These are phyloP conservation scores for Merodon equestris DNA, from an alignment of 2,888 invertebrate species.

Conservation along the genomic window DNA sequence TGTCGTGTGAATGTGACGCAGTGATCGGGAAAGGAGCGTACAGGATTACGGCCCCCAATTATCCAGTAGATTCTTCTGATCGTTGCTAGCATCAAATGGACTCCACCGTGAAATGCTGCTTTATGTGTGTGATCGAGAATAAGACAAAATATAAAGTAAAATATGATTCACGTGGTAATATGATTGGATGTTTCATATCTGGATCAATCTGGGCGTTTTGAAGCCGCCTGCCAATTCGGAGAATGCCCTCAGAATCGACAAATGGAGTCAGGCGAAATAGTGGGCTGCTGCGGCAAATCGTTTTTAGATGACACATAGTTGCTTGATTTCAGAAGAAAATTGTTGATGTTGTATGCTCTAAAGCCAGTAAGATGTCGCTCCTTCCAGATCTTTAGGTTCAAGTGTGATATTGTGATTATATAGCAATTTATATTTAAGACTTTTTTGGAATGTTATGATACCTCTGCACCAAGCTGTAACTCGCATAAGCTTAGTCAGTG, in stretches of 20 bases:
- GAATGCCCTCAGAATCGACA: too few species aligned
- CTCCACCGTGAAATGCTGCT: conserved; percentile 40
- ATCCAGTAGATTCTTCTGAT: conserved; percentile 38
- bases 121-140: conserved; percentile 32
- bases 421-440: too few species aligned
- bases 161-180: too few species aligned
- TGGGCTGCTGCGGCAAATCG: too few species aligned
- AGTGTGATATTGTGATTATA: background rate
- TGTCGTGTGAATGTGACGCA: conserved; percentile 18
- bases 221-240: conserved; percentile 57
- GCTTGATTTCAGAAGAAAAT: conserved; percentile 24
- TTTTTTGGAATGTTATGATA: background rate
- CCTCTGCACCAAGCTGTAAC: conserved; percentile 24
- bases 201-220: conserved; percentile 33
- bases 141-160: conserved; percentile 32
- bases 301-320: conserved; percentile 12
- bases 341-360: conserved; percentile 4
- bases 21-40: conserved; percentile 3
- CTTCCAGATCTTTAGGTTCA: conserved; percentile 7
- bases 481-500: background rate
- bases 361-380: conserved; percentile 17
- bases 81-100: conserved; percentile 41
- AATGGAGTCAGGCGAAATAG: too few species aligned
- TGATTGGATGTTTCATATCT: too few species aligned
- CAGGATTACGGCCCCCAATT: too few species aligned